Conservation (phyloP, 2,113 vertebrate genomes). For the Puma concolor region DNA sequence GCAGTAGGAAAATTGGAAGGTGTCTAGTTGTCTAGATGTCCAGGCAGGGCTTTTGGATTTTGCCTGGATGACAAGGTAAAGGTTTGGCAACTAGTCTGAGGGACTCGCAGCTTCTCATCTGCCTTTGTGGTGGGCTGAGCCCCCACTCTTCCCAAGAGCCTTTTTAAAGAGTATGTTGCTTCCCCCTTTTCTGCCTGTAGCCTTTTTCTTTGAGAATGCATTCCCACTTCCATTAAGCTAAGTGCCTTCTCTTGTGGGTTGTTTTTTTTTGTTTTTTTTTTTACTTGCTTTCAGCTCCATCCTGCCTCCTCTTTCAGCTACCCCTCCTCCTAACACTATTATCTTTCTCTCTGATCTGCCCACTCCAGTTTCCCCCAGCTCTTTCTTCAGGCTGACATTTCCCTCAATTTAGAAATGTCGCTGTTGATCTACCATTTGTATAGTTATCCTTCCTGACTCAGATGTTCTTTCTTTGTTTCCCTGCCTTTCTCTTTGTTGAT, state of each 20-base stretch:
- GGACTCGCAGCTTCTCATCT: neutral
- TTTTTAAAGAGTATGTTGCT: neutral
- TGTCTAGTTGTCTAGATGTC: neutral
- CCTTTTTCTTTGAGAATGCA: slow-evolving; percentile 51
- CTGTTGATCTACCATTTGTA: slow-evolving; percentile 41
- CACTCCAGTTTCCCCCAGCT: slow-evolving; percentile 52
- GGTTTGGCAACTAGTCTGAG: neutral
- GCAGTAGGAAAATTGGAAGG: neutral
- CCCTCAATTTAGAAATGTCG: slow-evolving; percentile 51
- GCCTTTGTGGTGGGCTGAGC: slow-evolving; percentile 28
- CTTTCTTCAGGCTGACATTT: slow-evolving; percentile 48
- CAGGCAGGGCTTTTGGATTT: neutral
- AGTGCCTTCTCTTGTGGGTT: slow-evolving; percentile 64
- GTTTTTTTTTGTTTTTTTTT: neutral
- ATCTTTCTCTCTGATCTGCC: slow-evolving; percentile 61
- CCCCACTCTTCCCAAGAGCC: neutral
- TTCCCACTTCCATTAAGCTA: slow-evolving; percentile 75
- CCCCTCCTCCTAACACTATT: slow-evolving; percentile 51
- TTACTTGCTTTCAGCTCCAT: slow-evolving; percentile 41
- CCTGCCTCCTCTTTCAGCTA: slow-evolving; percentile 16
- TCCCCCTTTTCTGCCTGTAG: neutral
- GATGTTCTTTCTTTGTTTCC: slow-evolving; percentile 58
- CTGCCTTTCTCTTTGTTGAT: slow-evolving; percentile 57
- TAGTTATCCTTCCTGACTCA: slow-evolving; percentile 56
- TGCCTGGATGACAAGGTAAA: neutral